A percentile compares a stretch with the other conserved stretches of the same genome.
Conservation (phyloP, 2,113 vertebrate genomes). For the Zosterops lateralis region DNA sequence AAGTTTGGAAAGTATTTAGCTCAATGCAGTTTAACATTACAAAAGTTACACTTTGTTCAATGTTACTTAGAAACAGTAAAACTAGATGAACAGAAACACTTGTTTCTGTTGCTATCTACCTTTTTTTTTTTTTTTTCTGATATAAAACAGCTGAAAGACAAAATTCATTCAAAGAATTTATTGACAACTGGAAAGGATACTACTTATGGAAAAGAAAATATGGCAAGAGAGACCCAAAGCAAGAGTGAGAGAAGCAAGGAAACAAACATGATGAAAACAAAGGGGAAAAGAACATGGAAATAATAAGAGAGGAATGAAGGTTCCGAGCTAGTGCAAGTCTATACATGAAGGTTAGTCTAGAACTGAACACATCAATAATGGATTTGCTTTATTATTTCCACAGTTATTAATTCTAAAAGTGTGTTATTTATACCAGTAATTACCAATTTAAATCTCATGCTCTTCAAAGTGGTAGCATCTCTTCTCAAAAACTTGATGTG, state of each 20-base stretch:
- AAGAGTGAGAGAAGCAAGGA: neutral
- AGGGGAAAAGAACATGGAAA: neutral
- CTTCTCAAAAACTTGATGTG: neutral
- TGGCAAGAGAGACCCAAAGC: neutral
- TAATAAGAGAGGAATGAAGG: neutral
- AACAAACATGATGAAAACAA: neutral
- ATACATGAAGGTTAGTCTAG: neutral
- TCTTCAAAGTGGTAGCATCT: neutral
- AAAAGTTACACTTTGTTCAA: neutral
- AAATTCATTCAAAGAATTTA: neutral
- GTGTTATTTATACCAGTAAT: neutral
- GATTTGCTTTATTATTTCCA: neutral
- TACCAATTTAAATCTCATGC: neutral
- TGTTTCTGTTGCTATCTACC: neutral
- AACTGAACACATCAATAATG: neutral
- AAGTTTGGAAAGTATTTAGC: neutral
- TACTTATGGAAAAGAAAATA: neutral
- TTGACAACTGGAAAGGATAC: neutral
- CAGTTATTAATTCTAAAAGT: neutral
- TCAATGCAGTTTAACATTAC: neutral
- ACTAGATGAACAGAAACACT: neutral
- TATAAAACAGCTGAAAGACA: neutral
- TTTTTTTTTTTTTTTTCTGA: neutral
- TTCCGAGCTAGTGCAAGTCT: neutral
- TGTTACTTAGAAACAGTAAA: neutral